Evolutionary conservation across 2,888 invertebrate genomes (phyloP).

Genomic region (Endomychus coccineus): DNA sequence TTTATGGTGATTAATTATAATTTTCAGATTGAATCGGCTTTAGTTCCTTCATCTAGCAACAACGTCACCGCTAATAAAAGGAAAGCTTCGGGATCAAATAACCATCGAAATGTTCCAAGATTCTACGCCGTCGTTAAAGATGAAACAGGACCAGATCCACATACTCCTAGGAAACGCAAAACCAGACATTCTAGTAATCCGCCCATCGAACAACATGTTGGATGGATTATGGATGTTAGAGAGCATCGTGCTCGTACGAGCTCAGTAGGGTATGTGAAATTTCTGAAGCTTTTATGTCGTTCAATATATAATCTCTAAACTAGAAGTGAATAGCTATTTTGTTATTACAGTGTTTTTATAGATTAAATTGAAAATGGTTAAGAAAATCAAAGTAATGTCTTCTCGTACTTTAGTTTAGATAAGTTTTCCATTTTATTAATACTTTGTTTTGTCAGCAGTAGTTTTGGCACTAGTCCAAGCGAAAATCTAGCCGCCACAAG

Average conservation of each 20-base stretch:
- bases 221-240: slow-evolving; percentile 93
- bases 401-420: slow-evolving; percentile 3
- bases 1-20: too few species aligned
- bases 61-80: too few species aligned
- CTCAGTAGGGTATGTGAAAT: slow-evolving; percentile 58
- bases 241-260: slow-evolving; percentile 75
- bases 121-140: slow-evolving; percentile 95
- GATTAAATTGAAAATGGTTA: too few species aligned
- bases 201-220: slow-evolving; percentile 90
- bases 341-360: too few species aligned
- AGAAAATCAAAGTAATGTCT: not conserved
- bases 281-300: not conserved
- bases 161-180: slow-evolving; percentile 76
- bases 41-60: too few species aligned
- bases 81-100: slow-evolving; percentile 15
- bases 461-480: slow-evolving; percentile 68
- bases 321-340: too few species aligned
- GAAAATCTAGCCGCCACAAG: slow-evolving; percentile 59
- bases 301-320: too few species aligned
- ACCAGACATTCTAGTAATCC: slow-evolving; percentile 90
- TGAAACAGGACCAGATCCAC: slow-evolving; percentile 50
- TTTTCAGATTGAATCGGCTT: too few species aligned
- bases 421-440: not conserved
- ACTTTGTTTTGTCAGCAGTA: slow-evolving; percentile 43
- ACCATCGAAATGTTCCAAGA: slow-evolving; percentile 60